A percentile compares a stretch with the other conserved stretches of the same genome.
These are phyloP conservation scores for Drosophila sturtevanti DNA, from an alignment of 1,140 invertebrate genomes.

Conservation along the genomic window DNA sequence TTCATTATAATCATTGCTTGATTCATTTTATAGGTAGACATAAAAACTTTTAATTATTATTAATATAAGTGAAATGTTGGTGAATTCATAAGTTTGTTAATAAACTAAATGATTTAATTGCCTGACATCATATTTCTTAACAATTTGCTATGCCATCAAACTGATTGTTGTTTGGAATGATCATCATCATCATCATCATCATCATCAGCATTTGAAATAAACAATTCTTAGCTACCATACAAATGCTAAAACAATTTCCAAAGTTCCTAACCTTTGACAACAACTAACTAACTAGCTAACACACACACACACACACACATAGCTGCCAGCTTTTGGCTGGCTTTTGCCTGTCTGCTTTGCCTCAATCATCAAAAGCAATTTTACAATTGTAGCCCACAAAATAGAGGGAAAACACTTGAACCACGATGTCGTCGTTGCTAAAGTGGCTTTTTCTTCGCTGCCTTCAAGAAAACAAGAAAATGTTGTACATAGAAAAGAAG, in stretches of 20 bases:
- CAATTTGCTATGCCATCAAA: background rate
- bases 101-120: conserved; percentile 1
- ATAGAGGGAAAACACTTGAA: conserved; percentile 6
- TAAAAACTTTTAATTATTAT: too few relatives aligned
- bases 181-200: background rate
- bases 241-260: background rate
- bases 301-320: background rate
- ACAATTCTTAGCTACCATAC: background rate
- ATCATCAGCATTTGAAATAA: background rate
- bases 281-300: background rate
- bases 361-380: conserved; percentile 13
- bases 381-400: conserved; percentile 17
- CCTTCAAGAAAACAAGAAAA: background rate
- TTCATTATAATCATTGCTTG: too few relatives aligned
- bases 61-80: background rate
- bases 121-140: background rate
- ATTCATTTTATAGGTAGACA: too few relatives aligned
- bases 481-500: background rate
- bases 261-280: conserved; percentile 8
- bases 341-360: background rate
- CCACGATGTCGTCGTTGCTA: background rate
- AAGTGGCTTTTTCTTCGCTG: conserved; percentile 12
- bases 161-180: background rate
- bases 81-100: background rate
- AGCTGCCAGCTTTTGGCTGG: background rate